Evolutionary conservation across 2,888 invertebrate species (phyloP), one percentile per base, ranked within the genome.

Genomic region (Eledona agricola): DNA sequence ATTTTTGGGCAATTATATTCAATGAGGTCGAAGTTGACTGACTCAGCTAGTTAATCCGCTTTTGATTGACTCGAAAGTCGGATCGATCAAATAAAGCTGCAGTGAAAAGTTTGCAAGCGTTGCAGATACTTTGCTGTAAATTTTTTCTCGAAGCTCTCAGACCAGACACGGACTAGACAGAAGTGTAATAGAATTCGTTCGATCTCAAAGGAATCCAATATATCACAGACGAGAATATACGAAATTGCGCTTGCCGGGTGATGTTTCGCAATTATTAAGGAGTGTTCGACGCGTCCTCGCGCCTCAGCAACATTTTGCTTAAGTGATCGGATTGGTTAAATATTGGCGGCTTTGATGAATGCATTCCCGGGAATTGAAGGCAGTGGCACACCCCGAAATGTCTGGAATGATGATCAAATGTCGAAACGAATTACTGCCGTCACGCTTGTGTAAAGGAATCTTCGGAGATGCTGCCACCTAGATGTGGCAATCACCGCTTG

Each of bases 201-300:
- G 46, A 52, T 52, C 40, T 38, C 32, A 34, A 28, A 46, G 46
- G 46, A 52, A 52, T 52, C 25, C 52, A 46, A 52, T 52, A 52
- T 46, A 38, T 19, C 38, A 43, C 34, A 20, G 28, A 15, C 15
- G 13, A 23, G 19, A 51, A 13, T 35, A 17, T 11, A 29, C 4
- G 20, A 22, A 31, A 29, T 20, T 29, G 22, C 29, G 12, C 5
- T 16, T 38, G 34, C 16, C 22, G 17, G 29, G 9, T 32, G 22
- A 32, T 31, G 29, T 19, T 26, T 20, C 20, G 35, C 20, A 47
- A 47, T 47, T 47, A 20, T 26, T 11, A 28, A 20, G 11, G 34
- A 34, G 25, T 23, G 23, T 20, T 35, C 34, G 12, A 19, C 22
- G 12, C 34, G 22, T 35, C n/a, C n/a, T n/a, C n/a, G n/a, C n/a